Conservation (phyloP, 2,797 vertebrate genomes). For the Octomys mimax region DNA sequence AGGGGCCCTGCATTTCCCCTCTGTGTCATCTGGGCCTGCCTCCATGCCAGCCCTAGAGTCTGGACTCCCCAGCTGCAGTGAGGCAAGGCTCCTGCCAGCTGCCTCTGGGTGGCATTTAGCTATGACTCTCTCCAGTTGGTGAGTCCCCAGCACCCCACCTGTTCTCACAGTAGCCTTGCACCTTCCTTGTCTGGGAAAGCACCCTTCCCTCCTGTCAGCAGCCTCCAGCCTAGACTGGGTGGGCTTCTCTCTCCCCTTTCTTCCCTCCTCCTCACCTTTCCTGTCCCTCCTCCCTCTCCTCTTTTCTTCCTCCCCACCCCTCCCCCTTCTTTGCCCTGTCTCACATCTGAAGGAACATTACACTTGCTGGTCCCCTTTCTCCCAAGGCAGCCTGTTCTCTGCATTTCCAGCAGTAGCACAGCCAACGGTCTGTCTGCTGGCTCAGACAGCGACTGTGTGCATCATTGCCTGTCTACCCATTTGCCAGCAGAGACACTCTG, state of each 20-base stretch:
- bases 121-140: rapidly evolving
- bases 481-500: not conserved
- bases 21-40: not conserved
- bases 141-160: not conserved
- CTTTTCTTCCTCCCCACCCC: too few species aligned
- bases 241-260: rapidly evolving
- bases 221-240: not conserved
- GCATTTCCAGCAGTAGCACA: not conserved
- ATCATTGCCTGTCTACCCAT: not conserved
- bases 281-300: not conserved
- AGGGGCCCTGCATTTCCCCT: not conserved
- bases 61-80: not conserved
- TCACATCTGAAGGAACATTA: not conserved
- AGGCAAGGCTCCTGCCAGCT: not conserved
- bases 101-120: not conserved
- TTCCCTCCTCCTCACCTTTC: not conserved
- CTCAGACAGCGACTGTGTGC: not conserved
- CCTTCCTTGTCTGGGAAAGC: conserved; percentile 15
- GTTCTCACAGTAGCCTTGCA: rapidly evolving
- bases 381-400: conserved; percentile 50
- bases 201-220: not conserved
- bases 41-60: not conserved
- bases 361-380: not conserved
- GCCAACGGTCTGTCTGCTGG: not conserved
- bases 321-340: too few species aligned